Conservation (phyloP, 1,140 invertebrate species). For the Listronotus bonariensis region DNA sequence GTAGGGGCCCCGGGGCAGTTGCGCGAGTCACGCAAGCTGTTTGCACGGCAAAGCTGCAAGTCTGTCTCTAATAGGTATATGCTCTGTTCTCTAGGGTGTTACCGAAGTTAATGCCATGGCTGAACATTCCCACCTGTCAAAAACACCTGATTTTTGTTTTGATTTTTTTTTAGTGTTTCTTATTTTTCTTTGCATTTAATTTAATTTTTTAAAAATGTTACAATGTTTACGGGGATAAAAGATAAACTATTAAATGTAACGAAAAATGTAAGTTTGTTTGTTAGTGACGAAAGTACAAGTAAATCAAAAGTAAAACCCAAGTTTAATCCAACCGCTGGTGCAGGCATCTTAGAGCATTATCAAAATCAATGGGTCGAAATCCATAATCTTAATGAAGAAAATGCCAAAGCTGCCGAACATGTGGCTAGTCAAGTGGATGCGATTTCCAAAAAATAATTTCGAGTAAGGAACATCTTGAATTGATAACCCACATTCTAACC, state of each 20-base stretch:
- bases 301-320: conserved; percentile 9
- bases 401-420: conserved; percentile 63
- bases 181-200: conserved; percentile 6
- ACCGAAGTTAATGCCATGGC: too few relatives aligned
- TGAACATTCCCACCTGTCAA: background rate
- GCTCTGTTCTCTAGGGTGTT: too few relatives aligned
- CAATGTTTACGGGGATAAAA: conserved; percentile 50
- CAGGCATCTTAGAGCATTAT: conserved; percentile 65
- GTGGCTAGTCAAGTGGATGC: conserved; percentile 62
- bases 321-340: conserved; percentile 56
- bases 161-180: background rate
- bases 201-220: conserved; percentile 13
- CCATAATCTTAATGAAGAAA: conserved; percentile 66
- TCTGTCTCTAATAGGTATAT: too few relatives aligned
- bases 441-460: conserved; percentile 61
- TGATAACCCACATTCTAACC: conserved; percentile 61
- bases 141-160: conserved; percentile 6
- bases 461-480: conserved; percentile 61
- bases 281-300: conserved; percentile 24
- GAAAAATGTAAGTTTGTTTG: conserved; percentile 45
- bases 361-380: conserved; percentile 69
- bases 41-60: too few relatives aligned
- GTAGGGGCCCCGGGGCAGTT: too few relatives aligned
- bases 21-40: too few relatives aligned
- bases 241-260: conserved; percentile 48